Percentiles rank a stretch among this genome's conserved stretches.
These are phyloP conservation scores for Cygnus buccinator DNA, from an alignment of 2,113 vertebrate species.

Conservation along the genomic window DNA sequence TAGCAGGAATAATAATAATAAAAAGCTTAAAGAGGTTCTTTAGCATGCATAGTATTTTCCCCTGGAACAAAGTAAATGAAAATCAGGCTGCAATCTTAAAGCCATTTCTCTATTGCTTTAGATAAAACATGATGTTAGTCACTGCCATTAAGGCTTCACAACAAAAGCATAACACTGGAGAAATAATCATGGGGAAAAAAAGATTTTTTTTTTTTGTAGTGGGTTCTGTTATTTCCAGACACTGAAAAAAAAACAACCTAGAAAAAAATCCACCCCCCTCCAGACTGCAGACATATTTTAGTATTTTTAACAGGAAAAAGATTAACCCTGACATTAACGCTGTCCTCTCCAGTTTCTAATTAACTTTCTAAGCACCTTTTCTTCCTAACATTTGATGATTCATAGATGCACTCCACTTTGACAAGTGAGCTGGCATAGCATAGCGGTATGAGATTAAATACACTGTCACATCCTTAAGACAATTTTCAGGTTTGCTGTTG, in stretches of 20 bases:
- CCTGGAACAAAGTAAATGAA: background rate
- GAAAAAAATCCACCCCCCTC: background rate
- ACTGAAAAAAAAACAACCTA: background rate
- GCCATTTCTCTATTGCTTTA: background rate
- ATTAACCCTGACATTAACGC: background rate
- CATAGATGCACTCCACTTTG: background rate
- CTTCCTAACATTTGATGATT: background rate
- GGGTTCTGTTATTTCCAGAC: background rate
- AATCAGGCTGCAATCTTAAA: background rate
- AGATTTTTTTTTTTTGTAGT: background rate
- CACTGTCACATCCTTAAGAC: background rate
- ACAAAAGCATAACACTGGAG: background rate
- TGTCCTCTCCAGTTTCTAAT: background rate
- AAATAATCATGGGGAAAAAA: background rate
- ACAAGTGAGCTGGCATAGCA: background rate
- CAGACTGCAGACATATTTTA: background rate
- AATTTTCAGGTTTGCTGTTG: background rate
- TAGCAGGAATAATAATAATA: background rate
- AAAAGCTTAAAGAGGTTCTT: constrained; percentile 6
- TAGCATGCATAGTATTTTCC: background rate
- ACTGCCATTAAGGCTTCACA: background rate
- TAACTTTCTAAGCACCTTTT: background rate
- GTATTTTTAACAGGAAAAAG: background rate
- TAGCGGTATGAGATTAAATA: background rate
- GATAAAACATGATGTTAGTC: background rate